These are phyloP conservation scores for Osedax fenrisi DNA, from an alignment of 2,888 invertebrate genomes.

Conservation along the genomic window DNA sequence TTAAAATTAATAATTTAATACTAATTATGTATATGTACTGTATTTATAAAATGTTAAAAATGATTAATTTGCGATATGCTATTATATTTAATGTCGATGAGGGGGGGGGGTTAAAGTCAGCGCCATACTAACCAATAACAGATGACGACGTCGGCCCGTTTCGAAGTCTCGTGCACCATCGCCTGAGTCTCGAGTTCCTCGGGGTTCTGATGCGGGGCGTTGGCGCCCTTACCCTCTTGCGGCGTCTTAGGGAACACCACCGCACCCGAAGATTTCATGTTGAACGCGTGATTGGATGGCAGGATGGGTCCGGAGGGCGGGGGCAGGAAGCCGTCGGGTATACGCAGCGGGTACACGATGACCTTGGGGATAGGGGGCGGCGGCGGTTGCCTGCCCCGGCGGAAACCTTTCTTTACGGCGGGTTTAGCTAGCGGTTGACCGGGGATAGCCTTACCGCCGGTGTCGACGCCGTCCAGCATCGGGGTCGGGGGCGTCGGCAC, in stretches of 20 bases:
- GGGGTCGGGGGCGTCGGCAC: neutral
- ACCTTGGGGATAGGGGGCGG: neutral
- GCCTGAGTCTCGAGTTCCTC: neutral
- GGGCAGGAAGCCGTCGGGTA: neutral
- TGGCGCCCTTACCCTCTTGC: neutral
- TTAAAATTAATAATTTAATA: no score
- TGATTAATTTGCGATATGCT: no score
- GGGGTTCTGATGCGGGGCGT: neutral
- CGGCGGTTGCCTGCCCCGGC: neutral
- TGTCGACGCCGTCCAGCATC: neutral
- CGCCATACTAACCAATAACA: neutral
- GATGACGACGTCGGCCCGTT: neutral
- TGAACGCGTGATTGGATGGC: neutral
- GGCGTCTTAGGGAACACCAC: neutral
- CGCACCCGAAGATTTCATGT: neutral
- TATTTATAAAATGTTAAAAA: no score
- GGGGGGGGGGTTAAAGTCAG: neutral
- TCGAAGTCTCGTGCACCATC: neutral
- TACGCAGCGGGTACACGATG: neutral
- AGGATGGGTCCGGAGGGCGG: neutral
- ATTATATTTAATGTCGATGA: no score
- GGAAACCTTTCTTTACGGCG: neutral
- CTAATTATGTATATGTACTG: no score
- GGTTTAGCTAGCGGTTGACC: no score
- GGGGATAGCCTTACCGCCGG: neutral